Conservation (phyloP, 2,888 invertebrate genomes). For the Melipona bicolor region DNA sequence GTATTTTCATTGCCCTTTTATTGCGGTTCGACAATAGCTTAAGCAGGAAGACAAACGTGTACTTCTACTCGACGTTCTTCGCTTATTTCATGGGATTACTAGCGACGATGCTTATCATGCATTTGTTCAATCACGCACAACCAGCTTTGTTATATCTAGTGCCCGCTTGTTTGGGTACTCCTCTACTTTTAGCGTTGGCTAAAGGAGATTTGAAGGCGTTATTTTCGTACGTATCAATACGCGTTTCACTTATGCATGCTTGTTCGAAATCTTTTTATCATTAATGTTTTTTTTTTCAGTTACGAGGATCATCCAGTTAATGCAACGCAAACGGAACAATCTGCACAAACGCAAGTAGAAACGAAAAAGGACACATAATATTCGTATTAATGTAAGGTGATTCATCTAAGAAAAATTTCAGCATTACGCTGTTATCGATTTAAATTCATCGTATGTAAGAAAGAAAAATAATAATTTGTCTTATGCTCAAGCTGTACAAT, state of each 20-base stretch:
- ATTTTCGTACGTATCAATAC: conserved; percentile 91
- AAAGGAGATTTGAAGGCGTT: conserved; percentile 95
- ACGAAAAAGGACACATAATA: conserved; percentile 78
- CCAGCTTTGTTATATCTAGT: conserved; percentile 98
- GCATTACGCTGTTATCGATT: conserved; percentile 44
- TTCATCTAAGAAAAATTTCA: conserved; percentile 7
- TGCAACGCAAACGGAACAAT: conserved; percentile 79
- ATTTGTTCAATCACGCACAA: conserved; percentile 98
- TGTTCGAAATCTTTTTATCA: not conserved
- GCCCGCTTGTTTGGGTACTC: conserved; percentile 97
- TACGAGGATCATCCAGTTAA: conserved; percentile 89
- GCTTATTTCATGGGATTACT: conserved; percentile 97
- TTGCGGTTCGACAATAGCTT: conserved; percentile 97
- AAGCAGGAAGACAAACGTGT: conserved; percentile 91
- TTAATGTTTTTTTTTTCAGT: conserved; percentile 82
- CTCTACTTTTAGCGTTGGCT: conserved; percentile 93
- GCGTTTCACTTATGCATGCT: conserved; percentile 22
- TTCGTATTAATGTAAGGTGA: conserved; percentile 12
- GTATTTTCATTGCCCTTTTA: conserved; percentile 98
- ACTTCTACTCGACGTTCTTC: conserved; percentile 95
- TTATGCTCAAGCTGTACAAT: conserved; percentile 63
- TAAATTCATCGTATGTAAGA: conserved; percentile 42
- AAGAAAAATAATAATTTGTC: conserved; percentile 39
- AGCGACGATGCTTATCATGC: conserved; percentile 98
- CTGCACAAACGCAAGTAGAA: conserved; percentile 67